Evolutionary conservation across 2,113 vertebrate species (phyloP), one percentile per base, ranked within the genome.

Genomic region (Notothenia coriiceps): DNA sequence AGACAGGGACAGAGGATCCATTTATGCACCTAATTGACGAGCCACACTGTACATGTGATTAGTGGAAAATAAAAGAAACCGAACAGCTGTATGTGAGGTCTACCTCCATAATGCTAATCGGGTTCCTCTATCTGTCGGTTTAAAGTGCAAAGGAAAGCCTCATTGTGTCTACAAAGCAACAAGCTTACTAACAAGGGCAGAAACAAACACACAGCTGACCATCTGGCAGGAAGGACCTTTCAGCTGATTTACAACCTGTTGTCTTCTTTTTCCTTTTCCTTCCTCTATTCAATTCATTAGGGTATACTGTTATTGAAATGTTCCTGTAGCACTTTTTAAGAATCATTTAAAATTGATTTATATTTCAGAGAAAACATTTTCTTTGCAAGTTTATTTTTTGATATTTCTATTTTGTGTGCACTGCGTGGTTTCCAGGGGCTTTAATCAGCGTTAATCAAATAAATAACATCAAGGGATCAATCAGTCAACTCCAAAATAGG

Each of bases 161-260:
- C 59, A 20, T 29, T 59, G 62, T 69, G 63, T 64, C 67, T 7
- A 8, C 60, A 74, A 67, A 70, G 62, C 68, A 69, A 74, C 70
- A 70, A 22, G 33, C 49, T 51, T 61, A 25, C 25, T 25, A 25
- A 25, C 3, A 29, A 55, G 35, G 17, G 59, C 52, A 66, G 6
- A 54, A 70, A 61, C 25, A 72, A n/a, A 79, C 35, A 40, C 49
- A 66, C 68, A 77, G 67, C 69, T 13, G 54, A 72, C 73, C 78
- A 88, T 87, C 82, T 86, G 81, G 79, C 84, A 88, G 78, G 74
- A 91, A 76, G 57, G 22, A 74, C n/a, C 77, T 79, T 75, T 80
- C 60, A 74, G n/a, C 54, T 60, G 77, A 84, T 80, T 60, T 70
- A 46, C 25, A 64, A 33, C 17, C 51, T 78, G 49, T 76, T 66